phyloP scores from a whole-genome alignment of 2,888 invertebrate species.

The Glaucopsyche alexis region DNA sequence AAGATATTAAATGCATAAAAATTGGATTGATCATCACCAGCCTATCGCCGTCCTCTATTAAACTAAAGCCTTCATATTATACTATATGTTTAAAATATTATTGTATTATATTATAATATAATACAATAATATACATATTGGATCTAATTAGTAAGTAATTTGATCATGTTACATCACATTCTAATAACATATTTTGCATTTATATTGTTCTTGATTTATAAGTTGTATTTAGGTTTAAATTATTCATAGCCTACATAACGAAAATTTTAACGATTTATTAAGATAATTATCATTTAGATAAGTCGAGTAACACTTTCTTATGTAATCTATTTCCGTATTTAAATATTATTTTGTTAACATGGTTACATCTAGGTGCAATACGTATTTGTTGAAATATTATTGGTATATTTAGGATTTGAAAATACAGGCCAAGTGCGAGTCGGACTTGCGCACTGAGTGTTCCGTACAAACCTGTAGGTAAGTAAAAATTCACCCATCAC shows the following conservation, averaged over 20 bases:
- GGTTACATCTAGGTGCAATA: neutral
- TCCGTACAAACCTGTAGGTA: too few species aligned
- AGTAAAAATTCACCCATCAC: too few species aligned
- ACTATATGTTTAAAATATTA: too few species aligned
- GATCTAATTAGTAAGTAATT: neutral
- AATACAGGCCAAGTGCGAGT: too few species aligned
- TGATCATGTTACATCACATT: neutral
- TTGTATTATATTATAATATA: too few species aligned
- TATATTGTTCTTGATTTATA: neutral
- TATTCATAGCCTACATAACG: slow-evolving; percentile 1
- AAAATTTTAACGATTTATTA: neutral
- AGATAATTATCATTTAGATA: neutral
- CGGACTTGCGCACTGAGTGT: too few species aligned
- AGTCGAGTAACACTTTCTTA: neutral
- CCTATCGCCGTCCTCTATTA: too few species aligned
- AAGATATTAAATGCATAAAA: too few species aligned
- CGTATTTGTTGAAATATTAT: neutral
- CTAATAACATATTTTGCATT: neutral
- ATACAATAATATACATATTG: neutral
- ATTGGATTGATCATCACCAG: too few species aligned
- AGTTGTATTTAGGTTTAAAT: neutral
- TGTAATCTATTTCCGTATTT: neutral
- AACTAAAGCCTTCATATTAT: too few species aligned
- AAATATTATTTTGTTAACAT: neutral
- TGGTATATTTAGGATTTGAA: too few species aligned